Evolutionary conservation across 2,113 vertebrate genomes (phyloP).

Genomic region (Melanerpes aurifrons): DNA sequence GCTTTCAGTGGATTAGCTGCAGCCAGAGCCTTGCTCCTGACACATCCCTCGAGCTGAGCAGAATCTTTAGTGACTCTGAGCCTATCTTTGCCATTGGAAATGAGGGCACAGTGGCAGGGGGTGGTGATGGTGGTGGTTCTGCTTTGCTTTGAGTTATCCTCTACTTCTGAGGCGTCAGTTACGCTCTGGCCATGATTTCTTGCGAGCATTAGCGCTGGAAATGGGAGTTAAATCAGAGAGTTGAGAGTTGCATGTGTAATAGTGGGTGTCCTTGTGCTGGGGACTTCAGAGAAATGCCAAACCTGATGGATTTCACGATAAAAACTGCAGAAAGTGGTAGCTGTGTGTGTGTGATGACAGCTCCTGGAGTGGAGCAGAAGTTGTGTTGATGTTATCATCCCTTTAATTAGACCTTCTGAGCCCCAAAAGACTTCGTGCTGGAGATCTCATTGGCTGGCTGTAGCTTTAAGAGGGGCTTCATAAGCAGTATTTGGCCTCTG

Average conservation of each 20-base stretch:
- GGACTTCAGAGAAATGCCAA: not conserved
- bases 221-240: not conserved
- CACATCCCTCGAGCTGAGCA: not conserved
- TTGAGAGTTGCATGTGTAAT: not conserved
- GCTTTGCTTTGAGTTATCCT: not conserved
- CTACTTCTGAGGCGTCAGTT: not conserved
- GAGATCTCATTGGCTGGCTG: not conserved
- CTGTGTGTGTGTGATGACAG: not conserved
- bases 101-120: not conserved
- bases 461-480: not conserved
- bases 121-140: not conserved
- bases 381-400: constrained; percentile 7
- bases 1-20: not conserved
- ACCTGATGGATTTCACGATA: not conserved
- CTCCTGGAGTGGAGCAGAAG: not conserved
- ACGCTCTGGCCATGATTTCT: not conserved
- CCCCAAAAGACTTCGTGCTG: not conserved
- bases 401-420: not conserved
- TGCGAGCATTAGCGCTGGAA: not conserved
- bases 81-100: not conserved
- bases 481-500: not conserved
- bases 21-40: not conserved
- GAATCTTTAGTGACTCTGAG: not conserved
- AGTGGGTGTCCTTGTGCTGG: not conserved
- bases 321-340: not conserved